A percentile compares a stretch with the other conserved stretches of the same genome.
phyloP scores from a whole-genome alignment of 2,888 invertebrate species.

The Eristalis intricaria region DNA sequence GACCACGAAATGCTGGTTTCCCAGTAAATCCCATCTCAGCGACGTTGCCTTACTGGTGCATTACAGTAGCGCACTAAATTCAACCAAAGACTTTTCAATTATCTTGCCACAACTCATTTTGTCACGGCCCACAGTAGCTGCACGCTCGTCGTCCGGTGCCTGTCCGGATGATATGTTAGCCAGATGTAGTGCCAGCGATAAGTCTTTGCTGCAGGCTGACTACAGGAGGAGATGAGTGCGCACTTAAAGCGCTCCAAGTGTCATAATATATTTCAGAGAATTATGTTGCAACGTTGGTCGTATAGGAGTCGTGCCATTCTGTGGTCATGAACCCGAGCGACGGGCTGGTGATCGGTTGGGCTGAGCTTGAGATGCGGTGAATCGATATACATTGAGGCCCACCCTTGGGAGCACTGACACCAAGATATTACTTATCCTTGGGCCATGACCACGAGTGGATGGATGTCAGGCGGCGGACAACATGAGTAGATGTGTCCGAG shows the following conservation, averaged over 20 bases:
- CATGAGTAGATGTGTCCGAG: background rate
- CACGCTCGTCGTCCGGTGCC: background rate
- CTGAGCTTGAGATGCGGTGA: background rate
- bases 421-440: background rate
- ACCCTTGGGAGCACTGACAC: background rate
- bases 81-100: background rate
- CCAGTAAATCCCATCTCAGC: too few relatives aligned
- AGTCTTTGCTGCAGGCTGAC: background rate
- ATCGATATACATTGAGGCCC: background rate
- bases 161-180: background rate
- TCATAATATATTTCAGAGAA: slow-evolving; percentile 45
- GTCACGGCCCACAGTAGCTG: background rate
- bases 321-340: background rate
- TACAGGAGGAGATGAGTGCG: background rate
- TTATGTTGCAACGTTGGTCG: background rate
- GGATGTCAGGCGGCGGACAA: background rate
- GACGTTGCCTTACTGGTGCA: background rate
- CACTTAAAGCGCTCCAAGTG: slow-evolving; percentile 19
- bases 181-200: slow-evolving; percentile 7
- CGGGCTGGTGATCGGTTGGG: background rate
- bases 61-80: background rate
- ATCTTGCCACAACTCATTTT: slow-evolving; percentile 3
- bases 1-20: background rate
- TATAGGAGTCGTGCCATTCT: background rate
- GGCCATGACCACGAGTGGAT: background rate